Percentiles rank a stretch among this genome's conserved stretches.
phyloP scores from a whole-genome alignment of 1,140 invertebrate species.

The Chrysoperla carnea region DNA sequence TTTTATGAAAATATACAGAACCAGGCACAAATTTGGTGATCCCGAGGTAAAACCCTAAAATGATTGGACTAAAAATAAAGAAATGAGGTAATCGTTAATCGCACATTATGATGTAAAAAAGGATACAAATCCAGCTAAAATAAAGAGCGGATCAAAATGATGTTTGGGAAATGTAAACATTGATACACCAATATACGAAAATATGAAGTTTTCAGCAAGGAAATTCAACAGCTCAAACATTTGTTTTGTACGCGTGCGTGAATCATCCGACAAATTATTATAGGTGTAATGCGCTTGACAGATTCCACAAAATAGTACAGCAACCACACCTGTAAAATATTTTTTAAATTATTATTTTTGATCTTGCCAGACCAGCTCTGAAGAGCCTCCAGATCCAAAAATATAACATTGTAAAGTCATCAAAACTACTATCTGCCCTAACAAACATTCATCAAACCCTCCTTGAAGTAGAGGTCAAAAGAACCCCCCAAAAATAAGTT shows the following conservation, averaged over 20 bases:
- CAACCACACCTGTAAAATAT: slow-evolving; percentile 72
- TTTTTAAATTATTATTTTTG: no score
- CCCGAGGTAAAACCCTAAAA: no score
- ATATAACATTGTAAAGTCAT: no score
- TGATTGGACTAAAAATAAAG: no score
- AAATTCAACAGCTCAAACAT: slow-evolving; percentile 94
- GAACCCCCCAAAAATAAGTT: no score
- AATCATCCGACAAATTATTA: slow-evolving; percentile 85
- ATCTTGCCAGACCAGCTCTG: no score
- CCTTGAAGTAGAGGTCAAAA: no score
- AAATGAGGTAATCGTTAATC: no score
- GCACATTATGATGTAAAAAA: no score
- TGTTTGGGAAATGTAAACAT: slow-evolving; percentile 97
- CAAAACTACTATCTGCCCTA: no score
- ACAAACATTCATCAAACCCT: no score
- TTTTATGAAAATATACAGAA: slow-evolving; percentile 1
- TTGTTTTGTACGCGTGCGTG: slow-evolving; percentile 81
- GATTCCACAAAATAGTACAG: slow-evolving; percentile 95
- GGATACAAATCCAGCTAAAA: slow-evolving; percentile 85
- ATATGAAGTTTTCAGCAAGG: slow-evolving; percentile 96
- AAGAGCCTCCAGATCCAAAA: no score
- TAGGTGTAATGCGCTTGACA: slow-evolving; percentile 99
- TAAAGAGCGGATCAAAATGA: slow-evolving; percentile 83
- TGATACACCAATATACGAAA: slow-evolving; percentile 95
- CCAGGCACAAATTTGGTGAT: background rate